Evolutionary conservation across 2,888 invertebrate species (phyloP), one percentile per base, ranked within the genome.

Genomic region (Tolmerus cingulatus): DNA sequence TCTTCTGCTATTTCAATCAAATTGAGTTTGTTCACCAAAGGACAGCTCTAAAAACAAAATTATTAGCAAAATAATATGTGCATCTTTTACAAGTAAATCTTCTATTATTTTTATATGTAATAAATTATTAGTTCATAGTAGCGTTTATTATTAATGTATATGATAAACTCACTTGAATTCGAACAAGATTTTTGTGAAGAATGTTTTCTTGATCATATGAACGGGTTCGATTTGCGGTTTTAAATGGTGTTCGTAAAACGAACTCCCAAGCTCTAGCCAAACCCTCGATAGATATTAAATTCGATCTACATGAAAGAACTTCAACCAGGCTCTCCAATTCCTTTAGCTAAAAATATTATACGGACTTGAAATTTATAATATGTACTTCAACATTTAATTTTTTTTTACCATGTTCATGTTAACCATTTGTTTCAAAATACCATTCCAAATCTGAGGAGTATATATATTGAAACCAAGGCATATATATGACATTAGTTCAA

Each of bases 371-470:
- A 43, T 27, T 74, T 5, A 1, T 81, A 23, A 78, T 27, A 37
- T n/a, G n/a, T n/a, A 30, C 16, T 86, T 66, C 2, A 16, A 27
- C 9, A n/a, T 19, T 1, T 23, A 27, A 74, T 34, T 14, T 46
- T 46, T 4, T 79, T 0, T 43, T 74, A 87, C 90, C 93, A 93
- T 93, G 87, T 92, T 91, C 3, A 92, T 90, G 87, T 91, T 90
- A 8, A 91, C 91, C 93, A 93, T 93, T 87, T 93, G 92, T 85
- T 92, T 92, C 3, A 93, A 89, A 51, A 93, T 91, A 16, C 92
- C 92, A 89, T 92, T 93, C 93, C 93, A 93, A 76, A 93, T 92
- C 89, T 91, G 91, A 0, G 92, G 90, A 30, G 91, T 88, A 84
- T 91, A 90, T 86, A 93, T 91, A 86, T 93, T 90, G 85, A 91